Evolutionary conservation across 2,888 invertebrate genomes (phyloP), one percentile per base, ranked within the genome.

Genomic region (Hirtodrosophila duncani): DNA sequence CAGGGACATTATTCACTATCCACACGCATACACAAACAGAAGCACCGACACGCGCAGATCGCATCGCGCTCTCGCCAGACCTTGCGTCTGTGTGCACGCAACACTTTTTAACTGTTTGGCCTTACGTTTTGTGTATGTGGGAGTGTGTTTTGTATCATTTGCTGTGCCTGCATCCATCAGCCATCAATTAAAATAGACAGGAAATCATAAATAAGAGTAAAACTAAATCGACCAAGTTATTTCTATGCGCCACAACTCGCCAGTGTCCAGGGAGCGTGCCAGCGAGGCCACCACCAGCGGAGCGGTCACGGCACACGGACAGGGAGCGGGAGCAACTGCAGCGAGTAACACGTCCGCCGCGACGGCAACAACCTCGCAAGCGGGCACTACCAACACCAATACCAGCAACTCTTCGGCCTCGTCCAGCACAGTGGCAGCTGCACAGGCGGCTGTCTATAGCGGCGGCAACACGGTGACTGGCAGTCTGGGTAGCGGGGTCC

Each of bases 231-330:
- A 63, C 48, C 23, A 34, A 31, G 33, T 6, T 23, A 41, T 75
- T 79, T 75, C 71, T 74, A 78, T 78, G 81, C 82, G 77, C 68
- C 62, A 75, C 63, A 75, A 75, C 52, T 62, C 61, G 48, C 55
- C 79, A 87, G 87, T 87, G 87, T 87, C 87, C 61, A 81, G 83
- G 78, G 87, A 87, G 64, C 84, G 85, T 48, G 83, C 63, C 51
- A 50, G 68, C 65, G 58, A 64, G 39, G 37, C 64, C 44, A 39
- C 33, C 37, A 45, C 57, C 39, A 17, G 11, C 66, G 26, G 60
- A 10, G n/a, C 52, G 8, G 18, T 58, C 48, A 46, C 74, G 51
- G 3, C 38, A 6, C 2, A 43, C 6, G 49, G 27, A 11, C 4
- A 39, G 8, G 23, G 38, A 10, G 4, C 43, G 4, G 8, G 49